Percentiles rank a stretch among this genome's conserved stretches.
Evolutionary conservation across 2,888 invertebrate genomes (phyloP).

Genomic region (Apeira syringaria): DNA sequence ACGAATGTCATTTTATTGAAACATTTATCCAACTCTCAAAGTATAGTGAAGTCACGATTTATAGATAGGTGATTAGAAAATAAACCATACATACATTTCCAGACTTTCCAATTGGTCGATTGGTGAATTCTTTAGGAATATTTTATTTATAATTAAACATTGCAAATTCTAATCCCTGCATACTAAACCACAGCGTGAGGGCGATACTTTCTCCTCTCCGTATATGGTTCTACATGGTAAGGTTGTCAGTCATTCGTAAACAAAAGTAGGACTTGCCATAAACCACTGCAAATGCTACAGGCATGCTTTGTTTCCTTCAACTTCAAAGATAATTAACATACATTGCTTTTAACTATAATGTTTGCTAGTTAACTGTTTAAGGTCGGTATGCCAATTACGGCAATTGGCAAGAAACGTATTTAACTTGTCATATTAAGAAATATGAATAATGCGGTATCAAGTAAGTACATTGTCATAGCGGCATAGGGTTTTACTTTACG

Average conservation of each 20-base stretch:
- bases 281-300: constrained; percentile 8
- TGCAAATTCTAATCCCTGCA: too few relatives aligned
- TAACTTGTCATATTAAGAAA: neutral
- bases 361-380: neutral
- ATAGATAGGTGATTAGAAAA: too few relatives aligned
- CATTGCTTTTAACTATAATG: neutral
- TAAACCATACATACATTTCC: too few relatives aligned
- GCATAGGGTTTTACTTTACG: too few relatives aligned
- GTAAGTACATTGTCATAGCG: too few relatives aligned
- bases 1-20: too few relatives aligned
- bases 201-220: constrained; percentile 12
- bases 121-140: too few relatives aligned
- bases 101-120: too few relatives aligned
- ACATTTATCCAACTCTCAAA: too few relatives aligned
- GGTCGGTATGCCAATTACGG: neutral
- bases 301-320: constrained; percentile 9
- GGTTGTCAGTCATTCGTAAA: constrained; percentile 8
- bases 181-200: constrained; percentile 2
- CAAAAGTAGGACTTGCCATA: constrained; percentile 12
- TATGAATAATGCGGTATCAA: neutral
- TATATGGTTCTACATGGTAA: constrained; percentile 14
- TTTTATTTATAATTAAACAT: too few relatives aligned
- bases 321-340: neutral
- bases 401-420: constrained; percentile 2
- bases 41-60: too few relatives aligned